Conservation (phyloP, 2,888 invertebrate species). For the Bombylius major region DNA sequence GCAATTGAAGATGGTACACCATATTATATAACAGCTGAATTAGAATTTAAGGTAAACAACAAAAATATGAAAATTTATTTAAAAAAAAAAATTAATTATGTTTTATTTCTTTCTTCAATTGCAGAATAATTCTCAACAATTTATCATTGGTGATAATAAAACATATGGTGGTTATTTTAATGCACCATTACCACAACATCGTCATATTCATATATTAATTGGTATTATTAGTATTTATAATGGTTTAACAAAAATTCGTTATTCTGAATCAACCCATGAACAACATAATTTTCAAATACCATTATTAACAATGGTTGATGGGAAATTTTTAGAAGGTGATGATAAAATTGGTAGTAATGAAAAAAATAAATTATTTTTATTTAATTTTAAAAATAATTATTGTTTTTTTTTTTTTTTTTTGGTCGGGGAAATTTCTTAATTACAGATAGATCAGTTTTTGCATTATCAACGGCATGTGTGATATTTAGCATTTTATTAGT, state of each 20-base stretch:
- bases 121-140: constrained; percentile 45
- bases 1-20: constrained; percentile 54
- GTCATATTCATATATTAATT: constrained; percentile 53
- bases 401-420: background rate
- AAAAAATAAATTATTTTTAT: background rate
- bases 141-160: constrained; percentile 63
- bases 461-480: constrained; percentile 51
- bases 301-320: constrained; percentile 34
- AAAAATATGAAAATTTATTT: background rate
- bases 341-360: background rate
- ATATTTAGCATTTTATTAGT: constrained; percentile 52
- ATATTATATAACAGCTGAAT: constrained; percentile 74
- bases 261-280: constrained; percentile 43
- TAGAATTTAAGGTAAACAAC: constrained; percentile 39
- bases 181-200: constrained; percentile 51
- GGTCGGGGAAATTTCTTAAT: constrained; percentile 26
- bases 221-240: constrained; percentile 58
- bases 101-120: background rate
- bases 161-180: constrained; percentile 66
- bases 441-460: constrained; percentile 25
- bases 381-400: background rate
- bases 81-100: no score
- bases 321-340: background rate
- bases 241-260: constrained; percentile 50
- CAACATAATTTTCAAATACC: constrained; percentile 29